Evolutionary conservation across 2,888 invertebrate species (phyloP).

Genomic region (Cecidostiba fungosa): DNA sequence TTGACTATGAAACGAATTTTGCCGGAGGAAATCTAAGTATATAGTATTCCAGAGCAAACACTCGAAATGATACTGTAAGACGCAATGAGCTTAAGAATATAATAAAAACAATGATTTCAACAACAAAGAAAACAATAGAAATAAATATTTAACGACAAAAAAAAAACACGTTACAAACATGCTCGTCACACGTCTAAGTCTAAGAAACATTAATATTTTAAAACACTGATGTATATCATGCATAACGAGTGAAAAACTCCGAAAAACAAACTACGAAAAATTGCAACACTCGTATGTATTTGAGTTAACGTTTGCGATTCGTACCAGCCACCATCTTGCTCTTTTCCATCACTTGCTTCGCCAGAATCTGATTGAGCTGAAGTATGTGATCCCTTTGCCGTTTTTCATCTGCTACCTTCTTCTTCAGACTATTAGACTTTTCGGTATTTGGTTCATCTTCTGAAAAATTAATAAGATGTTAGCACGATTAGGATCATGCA

Average conservation of each 20-base stretch:
- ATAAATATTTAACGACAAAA: constrained; percentile 55
- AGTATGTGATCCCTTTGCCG: constrained; percentile 93
- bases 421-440: constrained; percentile 82
- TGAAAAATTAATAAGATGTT: constrained; percentile 60
- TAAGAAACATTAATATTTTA: constrained; percentile 44
- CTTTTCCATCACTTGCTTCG: constrained; percentile 96
- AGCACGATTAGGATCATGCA: neutral
- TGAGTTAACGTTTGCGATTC: constrained; percentile 71
- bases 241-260: constrained; percentile 63
- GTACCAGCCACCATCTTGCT: constrained; percentile 97
- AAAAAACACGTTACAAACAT: constrained; percentile 63
- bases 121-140: constrained; percentile 30
- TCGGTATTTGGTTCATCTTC: constrained; percentile 73
- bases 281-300: neutral
- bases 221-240: constrained; percentile 59
- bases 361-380: constrained; percentile 94
- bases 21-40: constrained; percentile 50
- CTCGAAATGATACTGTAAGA: constrained; percentile 63
- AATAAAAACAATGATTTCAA: constrained; percentile 43
- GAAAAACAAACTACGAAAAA: constrained; percentile 56
- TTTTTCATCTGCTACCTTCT: constrained; percentile 91
- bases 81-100: constrained; percentile 56
- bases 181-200: constrained; percentile 59
- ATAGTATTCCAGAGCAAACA: constrained; percentile 57
- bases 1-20: constrained; percentile 63